Conservation (phyloP, 1,140 invertebrate species). For the Nasonia giraulti region DNA sequence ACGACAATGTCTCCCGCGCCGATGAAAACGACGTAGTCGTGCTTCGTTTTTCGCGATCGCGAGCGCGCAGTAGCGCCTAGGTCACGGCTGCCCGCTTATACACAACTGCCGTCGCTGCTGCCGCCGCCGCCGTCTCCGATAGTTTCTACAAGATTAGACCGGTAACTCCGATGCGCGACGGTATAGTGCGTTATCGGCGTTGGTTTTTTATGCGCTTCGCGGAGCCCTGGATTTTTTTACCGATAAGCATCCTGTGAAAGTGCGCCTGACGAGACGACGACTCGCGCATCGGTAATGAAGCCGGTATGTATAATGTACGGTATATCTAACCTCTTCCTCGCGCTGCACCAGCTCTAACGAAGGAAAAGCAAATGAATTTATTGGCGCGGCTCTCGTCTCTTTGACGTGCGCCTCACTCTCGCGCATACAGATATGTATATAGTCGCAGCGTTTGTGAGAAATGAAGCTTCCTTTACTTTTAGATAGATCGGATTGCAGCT, state of each 20-base stretch:
- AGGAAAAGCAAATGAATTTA: conserved; percentile 35
- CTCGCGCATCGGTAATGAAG: conserved; percentile 23
- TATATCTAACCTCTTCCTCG: too few relatives aligned
- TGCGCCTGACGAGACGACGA: conserved; percentile 19
- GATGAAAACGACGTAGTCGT: conserved; percentile 13
- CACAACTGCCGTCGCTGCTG: not conserved
- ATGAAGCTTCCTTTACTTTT: not conserved
- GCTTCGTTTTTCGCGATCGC: not conserved
- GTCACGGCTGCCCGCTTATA: conserved; percentile 17
- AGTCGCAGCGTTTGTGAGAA: too few relatives aligned
- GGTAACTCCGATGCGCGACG: not conserved
- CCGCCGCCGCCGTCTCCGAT: not conserved
- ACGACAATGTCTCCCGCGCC: not conserved
- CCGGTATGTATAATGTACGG: not conserved
- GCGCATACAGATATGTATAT: not conserved
- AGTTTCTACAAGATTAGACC: conserved; percentile 42
- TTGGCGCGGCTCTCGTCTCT: not conserved
- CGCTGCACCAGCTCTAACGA: not conserved
- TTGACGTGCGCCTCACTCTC: not conserved
- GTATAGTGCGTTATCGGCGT: conserved; percentile 36
- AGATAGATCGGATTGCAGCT: not conserved
- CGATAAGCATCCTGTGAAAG: conserved; percentile 40
- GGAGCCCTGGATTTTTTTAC: not conserved
- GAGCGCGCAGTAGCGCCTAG: not conserved
- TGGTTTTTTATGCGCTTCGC: not conserved